Percentiles rank a stretch among this genome's conserved stretches.
Evolutionary conservation across 37 sponge, comb jelly and placozoan genomes (phyloP).

Genomic region (Halichondria panicea): DNA sequence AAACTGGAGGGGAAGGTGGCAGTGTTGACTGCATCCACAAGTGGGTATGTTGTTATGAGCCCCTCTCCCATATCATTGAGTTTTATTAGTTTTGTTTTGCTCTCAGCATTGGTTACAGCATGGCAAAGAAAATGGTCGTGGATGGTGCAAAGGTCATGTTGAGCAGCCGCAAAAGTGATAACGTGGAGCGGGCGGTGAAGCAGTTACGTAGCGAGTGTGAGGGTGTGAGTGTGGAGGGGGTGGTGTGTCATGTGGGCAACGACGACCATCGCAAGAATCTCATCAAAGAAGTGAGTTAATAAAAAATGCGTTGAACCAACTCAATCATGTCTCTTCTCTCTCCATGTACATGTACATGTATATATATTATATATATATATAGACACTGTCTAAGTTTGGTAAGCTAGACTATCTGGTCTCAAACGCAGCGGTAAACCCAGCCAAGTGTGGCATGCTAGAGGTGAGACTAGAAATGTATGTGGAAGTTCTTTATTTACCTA

Average conservation of each 20-base stretch:
- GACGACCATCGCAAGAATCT: slow-evolving; percentile 79
- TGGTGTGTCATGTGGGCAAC: slow-evolving; percentile 95
- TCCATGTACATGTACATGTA: too few relatives aligned
- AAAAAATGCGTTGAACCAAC: too few relatives aligned
- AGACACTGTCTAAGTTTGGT: slow-evolving; percentile 83
- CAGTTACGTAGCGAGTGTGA: slow-evolving; percentile 48
- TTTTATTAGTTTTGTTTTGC: too few relatives aligned
- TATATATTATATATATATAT: neutral
- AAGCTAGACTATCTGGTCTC: slow-evolving; percentile 93
- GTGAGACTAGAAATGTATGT: neutral
- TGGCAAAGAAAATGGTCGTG: slow-evolving; percentile 74
- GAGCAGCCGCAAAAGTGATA: slow-evolving; percentile 86
- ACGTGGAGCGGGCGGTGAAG: slow-evolving; percentile 78
- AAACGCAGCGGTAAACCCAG: slow-evolving; percentile 95
- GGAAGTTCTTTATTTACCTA: neutral
- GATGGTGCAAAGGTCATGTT: slow-evolving; percentile 96
- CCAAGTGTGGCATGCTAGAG: slow-evolving; percentile 74
- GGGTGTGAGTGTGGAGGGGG: slow-evolving; percentile 71
- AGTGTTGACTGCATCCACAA: slow-evolving; percentile 84
- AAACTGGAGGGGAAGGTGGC: slow-evolving; percentile 79
- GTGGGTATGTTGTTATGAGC: too few relatives aligned
- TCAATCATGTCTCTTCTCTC: too few relatives aligned
- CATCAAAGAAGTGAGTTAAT: slow-evolving; percentile 69
- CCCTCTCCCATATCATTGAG: too few relatives aligned
- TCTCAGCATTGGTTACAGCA: slow-evolving; percentile 91